A percentile compares a stretch with the other conserved stretches of the same genome.
Evolutionary conservation across 2,113 vertebrate genomes (phyloP).

Genomic region (Riparia riparia): DNA sequence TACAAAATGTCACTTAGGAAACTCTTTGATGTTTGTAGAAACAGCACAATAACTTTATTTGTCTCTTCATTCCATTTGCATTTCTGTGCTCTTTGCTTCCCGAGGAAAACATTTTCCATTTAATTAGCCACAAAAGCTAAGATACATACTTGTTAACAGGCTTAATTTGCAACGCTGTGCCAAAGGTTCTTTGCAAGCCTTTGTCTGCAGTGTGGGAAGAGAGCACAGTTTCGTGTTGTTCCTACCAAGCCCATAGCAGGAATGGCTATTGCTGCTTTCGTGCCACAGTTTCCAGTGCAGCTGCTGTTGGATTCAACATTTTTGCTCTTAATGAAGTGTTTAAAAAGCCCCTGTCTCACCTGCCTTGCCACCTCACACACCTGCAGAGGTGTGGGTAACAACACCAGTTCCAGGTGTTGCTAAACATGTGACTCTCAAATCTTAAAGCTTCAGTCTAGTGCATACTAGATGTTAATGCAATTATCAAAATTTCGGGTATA

Average conservation of each 20-base stretch:
- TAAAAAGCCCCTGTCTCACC: neutral
- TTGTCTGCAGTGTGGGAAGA: neutral
- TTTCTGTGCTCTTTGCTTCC: conserved; percentile 50
- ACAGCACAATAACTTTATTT: conserved; percentile 1
- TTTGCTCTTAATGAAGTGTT: neutral
- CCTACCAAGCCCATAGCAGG: neutral
- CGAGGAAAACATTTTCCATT: conserved; percentile 22
- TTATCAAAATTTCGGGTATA: no score
- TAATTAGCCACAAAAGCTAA: conserved; percentile 38
- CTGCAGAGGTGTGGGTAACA: neutral
- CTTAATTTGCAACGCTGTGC: conserved; percentile 17
- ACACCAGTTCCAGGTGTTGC: rapidly evolving
- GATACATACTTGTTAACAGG: conserved; percentile 30
- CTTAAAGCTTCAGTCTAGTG: neutral
- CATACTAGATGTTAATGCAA: neutral
- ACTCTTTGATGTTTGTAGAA: conserved; percentile 47
- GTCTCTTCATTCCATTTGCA: conserved; percentile 36
- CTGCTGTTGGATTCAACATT: neutral
- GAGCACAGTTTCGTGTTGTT: neutral
- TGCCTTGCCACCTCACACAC: neutral
- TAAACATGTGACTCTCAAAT: neutral
- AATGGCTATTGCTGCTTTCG: neutral
- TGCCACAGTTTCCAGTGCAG: neutral
- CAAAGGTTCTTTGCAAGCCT: conserved; percentile 1
- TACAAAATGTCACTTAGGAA: conserved; percentile 33